These are phyloP conservation scores for Leptodactylus fuscus DNA, from an alignment of 2,113 vertebrate genomes.

Conservation along the genomic window DNA sequence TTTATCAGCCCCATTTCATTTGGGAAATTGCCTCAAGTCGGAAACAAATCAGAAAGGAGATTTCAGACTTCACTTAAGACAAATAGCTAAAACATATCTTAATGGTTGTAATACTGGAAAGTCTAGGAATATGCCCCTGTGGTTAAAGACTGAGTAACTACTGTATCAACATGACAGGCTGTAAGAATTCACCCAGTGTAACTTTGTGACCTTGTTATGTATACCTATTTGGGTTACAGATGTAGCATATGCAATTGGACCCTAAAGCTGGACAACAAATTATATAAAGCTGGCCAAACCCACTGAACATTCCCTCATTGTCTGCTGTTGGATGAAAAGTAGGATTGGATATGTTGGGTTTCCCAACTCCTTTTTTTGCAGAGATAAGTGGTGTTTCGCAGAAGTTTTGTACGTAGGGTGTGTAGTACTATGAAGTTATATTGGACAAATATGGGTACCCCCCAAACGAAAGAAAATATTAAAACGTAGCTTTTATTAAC, in stretches of 20 bases:
- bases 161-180: neutral
- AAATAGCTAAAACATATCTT: constrained; percentile 25
- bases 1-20: constrained; percentile 42
- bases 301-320: no score
- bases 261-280: no score
- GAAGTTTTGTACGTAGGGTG: no score
- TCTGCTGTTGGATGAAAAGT: no score
- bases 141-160: constrained; percentile 21
- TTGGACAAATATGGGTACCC: no score
- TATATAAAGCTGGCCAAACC: no score
- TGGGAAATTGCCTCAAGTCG: constrained; percentile 20
- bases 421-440: no score
- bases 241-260: neutral
- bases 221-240: neutral
- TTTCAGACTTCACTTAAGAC: constrained; percentile 7
- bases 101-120: neutral
- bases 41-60: neutral
- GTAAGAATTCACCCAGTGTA: neutral
- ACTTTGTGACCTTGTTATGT: neutral
- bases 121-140: neutral
- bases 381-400: no score
- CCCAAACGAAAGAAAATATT: no score
- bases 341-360: no score
- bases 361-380: no score
- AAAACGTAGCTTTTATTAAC: no score